Conservation (phyloP, 2,113 vertebrate species). For the Hippocampus abdominalis region DNA sequence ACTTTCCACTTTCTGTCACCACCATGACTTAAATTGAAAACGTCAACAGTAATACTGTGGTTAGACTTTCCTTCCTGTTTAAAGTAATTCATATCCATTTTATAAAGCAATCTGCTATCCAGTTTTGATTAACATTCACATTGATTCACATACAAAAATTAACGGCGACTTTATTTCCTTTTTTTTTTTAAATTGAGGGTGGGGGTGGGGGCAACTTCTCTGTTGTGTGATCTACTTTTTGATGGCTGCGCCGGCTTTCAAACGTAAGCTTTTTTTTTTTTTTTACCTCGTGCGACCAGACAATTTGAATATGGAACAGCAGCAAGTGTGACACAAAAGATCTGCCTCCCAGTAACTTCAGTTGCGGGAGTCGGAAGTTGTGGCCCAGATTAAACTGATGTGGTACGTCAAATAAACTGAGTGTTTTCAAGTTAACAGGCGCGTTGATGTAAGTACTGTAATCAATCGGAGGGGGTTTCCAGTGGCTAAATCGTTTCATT, state of each 20-base stretch:
- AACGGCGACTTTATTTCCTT: not conserved
- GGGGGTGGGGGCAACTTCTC: not conserved
- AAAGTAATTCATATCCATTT: not conserved
- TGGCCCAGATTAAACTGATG: not conserved
- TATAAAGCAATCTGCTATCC: too few species aligned
- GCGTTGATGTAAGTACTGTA: not conserved
- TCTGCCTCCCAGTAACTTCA: not conserved
- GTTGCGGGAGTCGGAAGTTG: not conserved
- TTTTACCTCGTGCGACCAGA: not conserved
- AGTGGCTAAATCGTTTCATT: not conserved
- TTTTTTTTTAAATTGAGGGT: not conserved
- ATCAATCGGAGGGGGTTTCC: not conserved
- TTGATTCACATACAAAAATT: too few species aligned
- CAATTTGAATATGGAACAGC: not conserved
- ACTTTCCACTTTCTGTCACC: conserved; percentile 34
- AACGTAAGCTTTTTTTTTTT: not conserved
- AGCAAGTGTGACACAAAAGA: not conserved
- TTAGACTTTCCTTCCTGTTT: not conserved
- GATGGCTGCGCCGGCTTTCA: not conserved
- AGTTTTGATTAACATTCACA: too few species aligned
- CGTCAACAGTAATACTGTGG: not conserved
- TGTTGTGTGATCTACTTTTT: not conserved
- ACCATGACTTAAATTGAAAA: not conserved
- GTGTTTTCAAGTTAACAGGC: not conserved
- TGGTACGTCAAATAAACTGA: not conserved